Conservation (phyloP, 2,888 invertebrate genomes). For the Cantharis nigra region DNA sequence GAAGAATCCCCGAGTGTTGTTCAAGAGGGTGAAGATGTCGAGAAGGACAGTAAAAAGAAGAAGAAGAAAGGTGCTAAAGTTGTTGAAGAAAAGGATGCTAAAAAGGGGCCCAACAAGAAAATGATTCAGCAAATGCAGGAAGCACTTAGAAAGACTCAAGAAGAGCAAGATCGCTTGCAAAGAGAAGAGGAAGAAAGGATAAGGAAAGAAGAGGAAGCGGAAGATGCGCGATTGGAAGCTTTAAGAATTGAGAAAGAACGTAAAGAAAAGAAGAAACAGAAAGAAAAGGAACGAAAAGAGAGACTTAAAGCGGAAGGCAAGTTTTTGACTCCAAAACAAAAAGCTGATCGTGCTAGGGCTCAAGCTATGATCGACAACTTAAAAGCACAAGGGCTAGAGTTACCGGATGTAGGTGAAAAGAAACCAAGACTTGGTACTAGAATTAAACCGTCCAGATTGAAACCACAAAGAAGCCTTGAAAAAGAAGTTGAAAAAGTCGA, state of each 20-base stretch:
- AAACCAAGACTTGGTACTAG: slow-evolving; percentile 72
- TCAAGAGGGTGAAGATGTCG: slow-evolving; percentile 53
- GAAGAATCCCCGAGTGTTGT: slow-evolving; percentile 43
- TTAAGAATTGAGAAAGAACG: slow-evolving; percentile 82
- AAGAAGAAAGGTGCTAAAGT: slow-evolving; percentile 21
- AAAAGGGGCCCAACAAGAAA: slow-evolving; percentile 79
- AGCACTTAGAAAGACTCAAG: slow-evolving; percentile 82
- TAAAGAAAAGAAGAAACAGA: slow-evolving; percentile 86
- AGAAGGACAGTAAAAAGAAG: slow-evolving; percentile 4
- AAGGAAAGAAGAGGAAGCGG: slow-evolving; percentile 73
- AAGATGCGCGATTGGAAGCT: slow-evolving; percentile 74
- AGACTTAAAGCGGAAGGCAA: slow-evolving; percentile 96
- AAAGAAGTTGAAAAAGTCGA: slow-evolving; percentile 20
- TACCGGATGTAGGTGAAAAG: slow-evolving; percentile 73
- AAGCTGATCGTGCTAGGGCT: slow-evolving; percentile 85
- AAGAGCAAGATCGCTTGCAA: slow-evolving; percentile 80
- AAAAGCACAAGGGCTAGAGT: slow-evolving; percentile 84
- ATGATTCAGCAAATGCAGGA: slow-evolving; percentile 92
- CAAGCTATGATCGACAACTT: slow-evolving; percentile 87
- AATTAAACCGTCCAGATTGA: slow-evolving; percentile 71
- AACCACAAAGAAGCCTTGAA: slow-evolving; percentile 66
- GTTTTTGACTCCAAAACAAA: slow-evolving; percentile 90
- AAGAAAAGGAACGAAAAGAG: slow-evolving; percentile 91
- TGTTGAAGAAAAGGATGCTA: slow-evolving; percentile 46
- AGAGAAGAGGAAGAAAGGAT: slow-evolving; percentile 82